These are phyloP conservation scores for Gymnosoma rotundatum DNA, from an alignment of 2,888 invertebrate genomes.

Conservation along the genomic window DNA sequence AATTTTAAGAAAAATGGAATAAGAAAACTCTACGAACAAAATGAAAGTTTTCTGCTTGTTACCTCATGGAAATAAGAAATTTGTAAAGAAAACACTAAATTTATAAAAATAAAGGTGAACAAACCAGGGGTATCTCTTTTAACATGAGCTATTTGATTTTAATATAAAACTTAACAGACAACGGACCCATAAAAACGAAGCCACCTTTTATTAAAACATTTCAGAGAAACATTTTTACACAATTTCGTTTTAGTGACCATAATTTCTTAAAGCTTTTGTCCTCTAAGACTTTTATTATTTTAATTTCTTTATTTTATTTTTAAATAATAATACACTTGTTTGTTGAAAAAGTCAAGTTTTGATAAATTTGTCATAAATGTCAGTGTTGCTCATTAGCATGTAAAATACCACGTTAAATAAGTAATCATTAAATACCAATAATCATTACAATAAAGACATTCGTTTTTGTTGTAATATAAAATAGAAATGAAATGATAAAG, in stretches of 20 bases:
- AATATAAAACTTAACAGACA: slow-evolving; percentile 13
- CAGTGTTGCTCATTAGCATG: slow-evolving; percentile 58
- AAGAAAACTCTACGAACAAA: slow-evolving; percentile 30
- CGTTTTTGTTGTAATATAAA: slow-evolving; percentile 8
- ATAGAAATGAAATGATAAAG: slow-evolving; percentile 11
- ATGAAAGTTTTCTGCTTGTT: slow-evolving; percentile 50
- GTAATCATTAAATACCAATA: slow-evolving; percentile 35
- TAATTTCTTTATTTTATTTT: too few species aligned
- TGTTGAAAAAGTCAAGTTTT: slow-evolving; percentile 5
- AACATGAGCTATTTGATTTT: slow-evolving; percentile 43
- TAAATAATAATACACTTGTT: background rate
- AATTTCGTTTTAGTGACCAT: slow-evolving; percentile 55
- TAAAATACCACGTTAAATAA: slow-evolving; percentile 50
- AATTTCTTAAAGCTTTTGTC: slow-evolving; percentile 30
- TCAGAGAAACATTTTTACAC: slow-evolving; percentile 2
- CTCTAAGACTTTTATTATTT: slow-evolving; percentile 34
- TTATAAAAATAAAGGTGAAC: slow-evolving; percentile 52
- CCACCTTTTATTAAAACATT: slow-evolving; percentile 1
- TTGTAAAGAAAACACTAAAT: slow-evolving; percentile 29
- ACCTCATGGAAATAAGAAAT: slow-evolving; percentile 1
- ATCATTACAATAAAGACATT: slow-evolving; percentile 47
- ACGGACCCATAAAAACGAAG: slow-evolving; percentile 5
- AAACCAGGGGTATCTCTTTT: slow-evolving; percentile 20
- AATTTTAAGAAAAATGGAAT: slow-evolving; percentile 24
- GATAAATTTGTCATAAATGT: slow-evolving; percentile 54